phyloP scores from a whole-genome alignment of 2,797 vertebrate species.

The Sebastiscus albofasciatus region DNA sequence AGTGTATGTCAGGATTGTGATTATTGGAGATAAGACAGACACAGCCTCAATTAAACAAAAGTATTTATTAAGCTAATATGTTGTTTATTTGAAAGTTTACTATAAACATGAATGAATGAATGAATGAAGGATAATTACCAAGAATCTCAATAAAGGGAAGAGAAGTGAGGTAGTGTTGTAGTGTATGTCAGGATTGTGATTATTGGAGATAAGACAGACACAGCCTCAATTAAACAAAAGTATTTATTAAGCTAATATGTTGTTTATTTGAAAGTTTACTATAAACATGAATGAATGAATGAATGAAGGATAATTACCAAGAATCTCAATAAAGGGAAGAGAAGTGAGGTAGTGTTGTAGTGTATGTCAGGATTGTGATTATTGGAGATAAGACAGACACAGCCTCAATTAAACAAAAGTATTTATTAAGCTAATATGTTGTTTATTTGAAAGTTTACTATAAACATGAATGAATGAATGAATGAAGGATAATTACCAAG shows the following conservation, averaged over 20 bases:
- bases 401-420: not conserved
- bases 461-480: slow-evolving; percentile 11
- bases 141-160: not conserved
- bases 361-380: not conserved
- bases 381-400: slow-evolving; percentile 4
- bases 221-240: not conserved
- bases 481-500: not conserved
- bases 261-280: slow-evolving; percentile 20
- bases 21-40: slow-evolving; percentile 14
- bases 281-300: slow-evolving; percentile 7
- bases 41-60: not conserved
- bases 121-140: not conserved
- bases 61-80: not conserved
- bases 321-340: not conserved
- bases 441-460: slow-evolving; percentile 18
- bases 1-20: not conserved
- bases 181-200: not conserved
- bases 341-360: slow-evolving; percentile 25
- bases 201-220: slow-evolving; percentile 6
- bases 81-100: slow-evolving; percentile 18
- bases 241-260: slow-evolving; percentile 1
- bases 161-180: slow-evolving; percentile 25
- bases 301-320: not conserved
- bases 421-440: not conserved
- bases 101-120: slow-evolving; percentile 61